Percentiles rank a stretch among this genome's conserved stretches.
Evolutionary conservation across 2,797 vertebrate genomes (phyloP).

Genomic region (Cetoscarus ocellatus): DNA sequence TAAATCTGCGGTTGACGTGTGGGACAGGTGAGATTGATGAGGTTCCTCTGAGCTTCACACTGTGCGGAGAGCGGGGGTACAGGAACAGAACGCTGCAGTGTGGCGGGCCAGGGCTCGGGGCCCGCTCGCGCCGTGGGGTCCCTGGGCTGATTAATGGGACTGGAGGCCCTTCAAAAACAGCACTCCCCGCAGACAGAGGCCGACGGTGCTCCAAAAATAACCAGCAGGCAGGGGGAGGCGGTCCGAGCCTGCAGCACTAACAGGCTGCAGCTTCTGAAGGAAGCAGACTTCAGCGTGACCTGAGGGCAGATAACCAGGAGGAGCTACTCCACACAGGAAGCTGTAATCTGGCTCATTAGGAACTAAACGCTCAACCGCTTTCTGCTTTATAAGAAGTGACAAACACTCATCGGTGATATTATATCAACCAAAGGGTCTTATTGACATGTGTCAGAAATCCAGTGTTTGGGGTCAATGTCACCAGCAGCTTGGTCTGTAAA

Average conservation of each 20-base stretch:
- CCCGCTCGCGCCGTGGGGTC: conserved; percentile 86
- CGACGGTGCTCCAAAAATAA: conserved; percentile 88
- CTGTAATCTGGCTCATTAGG: conserved; percentile 67
- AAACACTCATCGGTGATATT: conserved; percentile 53
- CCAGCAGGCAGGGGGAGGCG: conserved; percentile 76
- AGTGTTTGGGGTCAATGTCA: no score
- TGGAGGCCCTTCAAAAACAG: conserved; percentile 92
- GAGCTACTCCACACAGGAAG: conserved; percentile 63
- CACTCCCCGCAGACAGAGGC: conserved; percentile 82
- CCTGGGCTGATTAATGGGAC: conserved; percentile 95
- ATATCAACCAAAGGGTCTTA: background rate
- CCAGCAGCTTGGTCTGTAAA: background rate
- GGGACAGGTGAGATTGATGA: conserved; percentile 97
- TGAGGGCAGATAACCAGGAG: conserved; percentile 43
- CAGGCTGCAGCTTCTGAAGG: conserved; percentile 76
- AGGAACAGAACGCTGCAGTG: conserved; percentile 90
- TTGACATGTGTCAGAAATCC: background rate
- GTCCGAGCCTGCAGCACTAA: conserved; percentile 66
- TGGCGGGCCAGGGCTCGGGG: conserved; percentile 87
- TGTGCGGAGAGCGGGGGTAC: conserved; percentile 87
- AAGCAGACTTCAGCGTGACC: conserved; percentile 60
- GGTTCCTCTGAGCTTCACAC: conserved; percentile 95
- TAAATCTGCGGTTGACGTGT: conserved; percentile 92
- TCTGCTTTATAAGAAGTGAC: conserved; percentile 55
- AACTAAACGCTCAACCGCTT: conserved; percentile 49